phyloP scores from a whole-genome alignment of 2,888 invertebrate species.

The Drosophila borborema region DNA sequence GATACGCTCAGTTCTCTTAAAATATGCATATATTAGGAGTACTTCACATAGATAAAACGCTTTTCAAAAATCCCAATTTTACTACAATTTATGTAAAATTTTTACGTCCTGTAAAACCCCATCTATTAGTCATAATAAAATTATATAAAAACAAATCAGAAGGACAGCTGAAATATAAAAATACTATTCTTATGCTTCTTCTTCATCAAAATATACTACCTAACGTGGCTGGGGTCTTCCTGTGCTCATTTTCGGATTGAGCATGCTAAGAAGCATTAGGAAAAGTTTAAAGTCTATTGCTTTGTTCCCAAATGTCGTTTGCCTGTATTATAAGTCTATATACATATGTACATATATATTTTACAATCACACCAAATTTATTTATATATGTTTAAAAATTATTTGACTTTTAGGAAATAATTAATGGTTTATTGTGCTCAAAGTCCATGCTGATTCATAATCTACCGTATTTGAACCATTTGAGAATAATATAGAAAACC shows the following conservation, averaged over 20 bases:
- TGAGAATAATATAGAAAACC: background rate
- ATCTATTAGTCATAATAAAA: no score
- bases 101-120: no score
- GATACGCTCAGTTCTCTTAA: no score
- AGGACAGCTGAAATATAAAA: no score
- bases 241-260: background rate
- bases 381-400: background rate
- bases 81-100: no score
- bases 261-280: background rate
- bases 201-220: no score
- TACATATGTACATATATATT: background rate
- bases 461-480: background rate
- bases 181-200: no score
- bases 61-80: no score
- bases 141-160: no score
- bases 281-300: background rate
- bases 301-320: background rate
- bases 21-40: no score
- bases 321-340: background rate
- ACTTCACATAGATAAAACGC: no score
- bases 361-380: background rate
- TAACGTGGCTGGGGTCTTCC: background rate
- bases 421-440: background rate
- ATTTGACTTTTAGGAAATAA: background rate
- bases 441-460: slow-evolving; percentile 5